phyloP scores from a whole-genome alignment of 2,113 vertebrate species.

The Martes martes region DNA sequence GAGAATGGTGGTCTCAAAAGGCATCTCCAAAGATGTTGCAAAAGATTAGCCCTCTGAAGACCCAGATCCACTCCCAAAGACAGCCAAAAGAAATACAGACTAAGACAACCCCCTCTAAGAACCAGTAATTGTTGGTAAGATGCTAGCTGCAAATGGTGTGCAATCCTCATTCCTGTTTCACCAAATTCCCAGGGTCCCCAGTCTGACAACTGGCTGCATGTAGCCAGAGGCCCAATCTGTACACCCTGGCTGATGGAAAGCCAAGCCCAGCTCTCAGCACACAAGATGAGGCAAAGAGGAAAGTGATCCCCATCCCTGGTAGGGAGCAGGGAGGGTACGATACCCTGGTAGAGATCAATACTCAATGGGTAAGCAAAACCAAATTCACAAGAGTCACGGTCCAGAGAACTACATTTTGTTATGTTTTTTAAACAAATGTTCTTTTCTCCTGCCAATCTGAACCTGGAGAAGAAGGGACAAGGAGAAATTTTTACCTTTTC shows the following conservation, averaged over 20 bases:
- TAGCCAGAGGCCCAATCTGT: not conserved
- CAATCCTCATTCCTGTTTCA: not conserved
- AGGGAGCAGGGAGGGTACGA: not conserved
- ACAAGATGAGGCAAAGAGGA: not conserved
- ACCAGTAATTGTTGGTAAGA: not conserved
- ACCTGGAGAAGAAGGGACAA: not conserved
- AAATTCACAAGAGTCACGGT: not conserved
- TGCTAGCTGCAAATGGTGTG: not conserved
- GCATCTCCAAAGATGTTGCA: not conserved
- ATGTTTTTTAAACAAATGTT: not conserved
- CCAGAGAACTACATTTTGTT: not conserved
- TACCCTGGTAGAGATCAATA: not conserved
- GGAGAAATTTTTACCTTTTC: not conserved
- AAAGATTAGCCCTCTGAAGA: not conserved
- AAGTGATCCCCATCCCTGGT: not conserved
- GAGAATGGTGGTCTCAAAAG: not conserved
- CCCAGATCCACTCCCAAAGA: not conserved
- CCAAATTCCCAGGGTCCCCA: not conserved
- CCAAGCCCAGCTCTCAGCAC: not conserved
- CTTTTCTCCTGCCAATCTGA: not conserved
- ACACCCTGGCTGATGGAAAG: not conserved
- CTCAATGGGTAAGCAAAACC: not conserved
- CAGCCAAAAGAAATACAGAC: not conserved
- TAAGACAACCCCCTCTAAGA: not conserved
- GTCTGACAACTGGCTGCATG: not conserved